Percentiles rank a stretch among this genome's conserved stretches.
Conservation (phyloP, 2,797 vertebrate genomes). For the Amphiprion clarkii region DNA sequence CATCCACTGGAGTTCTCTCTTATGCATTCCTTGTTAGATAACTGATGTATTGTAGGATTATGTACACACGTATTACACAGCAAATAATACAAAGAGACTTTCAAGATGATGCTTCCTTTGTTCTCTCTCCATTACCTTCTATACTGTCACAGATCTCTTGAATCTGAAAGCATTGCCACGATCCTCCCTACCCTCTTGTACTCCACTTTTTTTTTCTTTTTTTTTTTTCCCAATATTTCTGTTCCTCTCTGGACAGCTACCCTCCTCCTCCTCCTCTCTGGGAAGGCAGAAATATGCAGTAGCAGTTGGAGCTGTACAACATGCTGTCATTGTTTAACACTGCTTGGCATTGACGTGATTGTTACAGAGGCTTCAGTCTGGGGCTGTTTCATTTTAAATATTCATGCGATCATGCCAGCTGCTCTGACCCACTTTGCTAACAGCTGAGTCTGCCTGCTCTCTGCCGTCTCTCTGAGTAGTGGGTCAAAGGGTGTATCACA, state of each 20-base stretch:
- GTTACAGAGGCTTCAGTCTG: slow-evolving; percentile 63
- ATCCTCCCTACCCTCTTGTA: not conserved
- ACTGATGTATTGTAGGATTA: slow-evolving; percentile 12
- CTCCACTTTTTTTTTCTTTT: not conserved
- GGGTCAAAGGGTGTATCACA: slow-evolving; percentile 63
- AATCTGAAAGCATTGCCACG: not conserved
- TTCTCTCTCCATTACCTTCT: not conserved
- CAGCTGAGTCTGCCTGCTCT: slow-evolving; percentile 70
- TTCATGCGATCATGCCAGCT: slow-evolving; percentile 74
- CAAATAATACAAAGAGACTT: slow-evolving; percentile 10
- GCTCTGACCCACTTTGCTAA: slow-evolving; percentile 80
- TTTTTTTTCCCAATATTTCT: slow-evolving; percentile 6
- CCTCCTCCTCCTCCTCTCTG: not conserved
- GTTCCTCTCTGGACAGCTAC: slow-evolving; percentile 1
- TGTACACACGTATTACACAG: slow-evolving; percentile 6
- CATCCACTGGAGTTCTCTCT: slow-evolving; percentile 8
- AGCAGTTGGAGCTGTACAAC: slow-evolving; percentile 48
- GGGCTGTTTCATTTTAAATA: slow-evolving; percentile 76
- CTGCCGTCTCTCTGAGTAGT: slow-evolving; percentile 40
- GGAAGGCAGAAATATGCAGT: slow-evolving; percentile 43
- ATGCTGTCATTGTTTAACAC: slow-evolving; percentile 71
- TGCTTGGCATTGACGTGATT: slow-evolving; percentile 57
- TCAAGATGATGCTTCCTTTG: not conserved
- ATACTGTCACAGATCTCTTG: slow-evolving; percentile 5
- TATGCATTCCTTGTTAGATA: slow-evolving; percentile 15